Evolutionary conservation across 1,140 invertebrate species (phyloP).

Genomic region (Ceratina japonica): DNA sequence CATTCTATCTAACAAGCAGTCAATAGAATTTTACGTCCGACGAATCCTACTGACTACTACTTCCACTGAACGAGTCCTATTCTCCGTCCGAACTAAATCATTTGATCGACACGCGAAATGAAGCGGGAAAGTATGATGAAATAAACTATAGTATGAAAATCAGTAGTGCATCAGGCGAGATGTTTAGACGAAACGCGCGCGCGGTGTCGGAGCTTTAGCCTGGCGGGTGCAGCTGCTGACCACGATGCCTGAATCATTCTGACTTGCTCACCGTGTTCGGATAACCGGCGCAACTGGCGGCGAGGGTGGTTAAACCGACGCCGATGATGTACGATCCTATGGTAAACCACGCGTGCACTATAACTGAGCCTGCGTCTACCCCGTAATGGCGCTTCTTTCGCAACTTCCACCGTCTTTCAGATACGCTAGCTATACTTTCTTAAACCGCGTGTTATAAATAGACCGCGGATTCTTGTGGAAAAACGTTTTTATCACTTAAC

Average conservation of each 20-base stretch:
- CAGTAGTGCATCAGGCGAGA: too few species aligned
- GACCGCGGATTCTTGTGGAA: too few species aligned
- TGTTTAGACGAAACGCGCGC: not conserved
- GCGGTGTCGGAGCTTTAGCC: not conserved
- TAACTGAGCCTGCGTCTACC: conserved; percentile 39
- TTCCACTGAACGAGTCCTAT: not conserved
- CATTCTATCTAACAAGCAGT: too few species aligned
- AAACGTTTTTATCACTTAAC: too few species aligned
- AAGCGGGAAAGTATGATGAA: not conserved
- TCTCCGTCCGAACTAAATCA: too few species aligned
- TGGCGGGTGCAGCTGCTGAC: conserved; percentile 20
- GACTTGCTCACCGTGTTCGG: conserved; percentile 47
- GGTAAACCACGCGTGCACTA: conserved; percentile 58
- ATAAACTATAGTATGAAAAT: not conserved
- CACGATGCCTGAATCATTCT: conserved; percentile 49
- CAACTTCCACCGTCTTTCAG: not conserved
- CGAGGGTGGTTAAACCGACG: conserved; percentile 49
- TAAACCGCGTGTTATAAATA: too few species aligned
- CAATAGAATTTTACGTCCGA: too few species aligned
- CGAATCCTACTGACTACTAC: not conserved
- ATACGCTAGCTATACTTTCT: too few species aligned
- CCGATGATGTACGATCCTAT: conserved; percentile 60
- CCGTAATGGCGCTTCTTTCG: conserved; percentile 26
- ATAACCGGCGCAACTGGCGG: conserved; percentile 48
- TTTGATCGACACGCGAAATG: too few species aligned